Evolutionary conservation across 1,140 invertebrate genomes (phyloP), one percentile per base, ranked within the genome.

Genomic region (Lanistes nyassanus): DNA sequence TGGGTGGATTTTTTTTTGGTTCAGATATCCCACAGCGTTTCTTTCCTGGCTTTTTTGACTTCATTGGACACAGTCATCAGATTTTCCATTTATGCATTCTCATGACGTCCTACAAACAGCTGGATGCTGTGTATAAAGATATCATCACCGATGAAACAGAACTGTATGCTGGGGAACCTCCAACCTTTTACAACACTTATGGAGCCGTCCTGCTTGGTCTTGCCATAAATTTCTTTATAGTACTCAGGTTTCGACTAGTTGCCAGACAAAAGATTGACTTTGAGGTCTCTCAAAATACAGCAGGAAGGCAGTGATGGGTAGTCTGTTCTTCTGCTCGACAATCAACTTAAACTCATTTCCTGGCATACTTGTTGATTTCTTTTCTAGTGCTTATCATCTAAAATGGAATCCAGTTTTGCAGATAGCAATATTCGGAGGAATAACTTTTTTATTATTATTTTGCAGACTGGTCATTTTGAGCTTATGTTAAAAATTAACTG

Each of bases 21-120:
- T 85, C 85, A 19, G 85, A 89, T 66, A 82, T 88, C 64, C 88
- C 88, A 19, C 86, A 89, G 66, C 76, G 85, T n/a, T 84, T 87
- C 56, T 85, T 81, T 58, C 86, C 86, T 13, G 87, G 88, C 19
- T 42, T 37, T 29, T 89, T 84, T 83, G 88, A 89, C 68, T 85
- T 88, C 76, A 69, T 89, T 26, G 86, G 86, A 36, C 87, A 88
- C 72, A 86, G 88, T 75, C 87, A 88, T 76, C 88, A 89, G 77
- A 77, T 89, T 47, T 89, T 89, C 74, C 88, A 89, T 76, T 74
- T 88, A 34, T 87, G 83, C 76, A 88, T 89, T 34, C 79, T 87
- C 60, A 82, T 87, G 77, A 85, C 83, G 23, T 83, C 85, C 3
- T 76, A 80, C 56, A 85, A 85, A 55, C 85, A 87, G 67, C 74